A percentile compares a stretch with the other conserved stretches of the same genome.
Evolutionary conservation across 2,797 vertebrate genomes (phyloP).

Genomic region (Enoplosus armatus): DNA sequence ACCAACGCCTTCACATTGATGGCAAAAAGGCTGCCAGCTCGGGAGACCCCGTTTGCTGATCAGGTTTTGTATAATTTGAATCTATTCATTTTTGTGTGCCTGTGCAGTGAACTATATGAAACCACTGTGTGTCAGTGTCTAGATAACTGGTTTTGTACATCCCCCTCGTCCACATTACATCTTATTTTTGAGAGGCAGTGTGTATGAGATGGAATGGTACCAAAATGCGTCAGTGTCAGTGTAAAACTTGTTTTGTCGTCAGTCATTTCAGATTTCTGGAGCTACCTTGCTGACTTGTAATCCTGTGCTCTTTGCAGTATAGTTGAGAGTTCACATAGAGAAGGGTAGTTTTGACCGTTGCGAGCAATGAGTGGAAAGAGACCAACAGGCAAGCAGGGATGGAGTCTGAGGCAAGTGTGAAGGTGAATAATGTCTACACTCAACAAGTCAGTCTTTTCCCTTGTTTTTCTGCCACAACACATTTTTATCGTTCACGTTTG

Average conservation of each 20-base stretch:
- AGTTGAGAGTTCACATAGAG: slow-evolving; percentile 52
- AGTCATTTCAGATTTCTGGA: slow-evolving; percentile 34
- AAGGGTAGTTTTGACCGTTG: slow-evolving; percentile 43
- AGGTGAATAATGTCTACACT: slow-evolving; percentile 35
- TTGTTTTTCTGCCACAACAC: slow-evolving; percentile 2
- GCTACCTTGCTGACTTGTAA: slow-evolving; percentile 30
- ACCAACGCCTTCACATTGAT: slow-evolving; percentile 32
- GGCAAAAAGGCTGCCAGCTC: slow-evolving; percentile 11
- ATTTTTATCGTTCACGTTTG: not conserved
- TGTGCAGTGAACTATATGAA: slow-evolving; percentile 8
- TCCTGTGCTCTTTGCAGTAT: slow-evolving; percentile 30
- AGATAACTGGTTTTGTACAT: slow-evolving; percentile 15
- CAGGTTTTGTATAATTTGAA: slow-evolving; percentile 18
- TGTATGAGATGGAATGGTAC: slow-evolving; percentile 22
- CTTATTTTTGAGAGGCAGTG: slow-evolving; percentile 14
- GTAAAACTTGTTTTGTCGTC: slow-evolving; percentile 36
- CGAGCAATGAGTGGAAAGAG: slow-evolving; percentile 40
- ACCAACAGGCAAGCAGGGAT: slow-evolving; percentile 29
- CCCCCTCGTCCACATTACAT: not conserved
- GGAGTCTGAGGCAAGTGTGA: slow-evolving; percentile 21
- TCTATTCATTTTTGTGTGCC: slow-evolving; percentile 9
- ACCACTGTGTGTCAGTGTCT: not conserved
- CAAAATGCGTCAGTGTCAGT: slow-evolving; percentile 24
- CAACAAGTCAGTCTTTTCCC: slow-evolving; percentile 1
- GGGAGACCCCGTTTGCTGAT: slow-evolving; percentile 5